Conservation (phyloP, 2,888 invertebrate genomes). For the Troglohyphantes excavatus region DNA sequence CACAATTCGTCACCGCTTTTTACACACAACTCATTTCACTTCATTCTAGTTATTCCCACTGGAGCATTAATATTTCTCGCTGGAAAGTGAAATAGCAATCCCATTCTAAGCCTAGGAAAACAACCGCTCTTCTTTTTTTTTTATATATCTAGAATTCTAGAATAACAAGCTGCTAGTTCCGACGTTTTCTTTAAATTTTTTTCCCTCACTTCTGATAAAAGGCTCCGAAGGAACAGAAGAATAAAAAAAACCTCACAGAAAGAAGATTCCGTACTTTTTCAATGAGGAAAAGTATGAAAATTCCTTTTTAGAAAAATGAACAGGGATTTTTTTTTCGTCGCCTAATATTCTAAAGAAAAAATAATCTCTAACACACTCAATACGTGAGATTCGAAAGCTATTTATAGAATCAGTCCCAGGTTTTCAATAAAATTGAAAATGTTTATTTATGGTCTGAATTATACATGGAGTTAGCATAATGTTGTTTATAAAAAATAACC, state of each 20-base stretch:
- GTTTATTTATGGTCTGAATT: background rate
- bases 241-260: conserved; percentile 14
- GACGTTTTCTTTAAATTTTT: background rate
- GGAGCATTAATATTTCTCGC: too few species aligned
- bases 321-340: background rate
- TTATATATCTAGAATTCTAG: background rate
- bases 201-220: background rate
- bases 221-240: conserved; percentile 1
- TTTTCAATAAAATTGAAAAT: background rate
- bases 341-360: background rate
- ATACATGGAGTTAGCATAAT: too few species aligned
- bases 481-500: too few species aligned
- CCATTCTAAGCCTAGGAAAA: background rate
- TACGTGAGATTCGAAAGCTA: background rate
- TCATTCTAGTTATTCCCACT: too few species aligned
- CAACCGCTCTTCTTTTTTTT: background rate
- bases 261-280: background rate
- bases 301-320: background rate
- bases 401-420: background rate
- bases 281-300: conserved; percentile 34
- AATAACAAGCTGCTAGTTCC: conserved; percentile 38
- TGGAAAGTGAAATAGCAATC: background rate
- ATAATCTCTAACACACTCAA: background rate
- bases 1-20: too few species aligned
- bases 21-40: too few species aligned